Conservation (phyloP, 2,113 vertebrate species). For the Carollia perspicillata region DNA sequence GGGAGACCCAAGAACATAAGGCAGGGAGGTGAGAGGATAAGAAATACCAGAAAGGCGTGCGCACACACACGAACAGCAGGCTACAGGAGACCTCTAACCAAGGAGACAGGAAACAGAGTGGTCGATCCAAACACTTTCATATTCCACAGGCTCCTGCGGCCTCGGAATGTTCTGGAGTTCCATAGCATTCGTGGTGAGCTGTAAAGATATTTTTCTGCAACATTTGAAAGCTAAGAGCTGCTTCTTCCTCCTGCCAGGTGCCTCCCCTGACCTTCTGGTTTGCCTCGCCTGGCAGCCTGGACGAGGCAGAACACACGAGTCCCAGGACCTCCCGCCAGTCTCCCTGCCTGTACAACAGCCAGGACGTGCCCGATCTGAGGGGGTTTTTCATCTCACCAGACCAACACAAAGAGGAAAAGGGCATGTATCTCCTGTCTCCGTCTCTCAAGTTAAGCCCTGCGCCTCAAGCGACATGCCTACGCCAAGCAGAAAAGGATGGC, state of each 20-base stretch:
- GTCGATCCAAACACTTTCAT: background rate
- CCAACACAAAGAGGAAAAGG: background rate
- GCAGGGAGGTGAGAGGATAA: background rate
- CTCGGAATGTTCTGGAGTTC: background rate
- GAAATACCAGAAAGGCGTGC: background rate
- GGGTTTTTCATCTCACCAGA: background rate
- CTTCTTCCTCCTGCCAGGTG: background rate
- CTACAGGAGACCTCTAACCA: background rate
- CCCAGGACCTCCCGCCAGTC: background rate
- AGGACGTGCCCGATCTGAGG: background rate
- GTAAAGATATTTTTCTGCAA: background rate
- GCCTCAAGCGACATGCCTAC: background rate
- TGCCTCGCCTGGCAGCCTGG: fast-evolving
- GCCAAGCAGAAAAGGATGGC: background rate
- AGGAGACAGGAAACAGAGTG: background rate
- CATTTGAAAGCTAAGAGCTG: background rate
- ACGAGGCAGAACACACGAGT: background rate
- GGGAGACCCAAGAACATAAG: background rate
- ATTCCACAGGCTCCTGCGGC: background rate
- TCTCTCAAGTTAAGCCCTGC: background rate
- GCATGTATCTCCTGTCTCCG: background rate
- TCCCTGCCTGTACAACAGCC: background rate
- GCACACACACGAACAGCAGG: background rate
- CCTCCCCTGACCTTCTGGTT: background rate
- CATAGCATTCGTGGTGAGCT: fast-evolving